Base-by-base conservation (phyloP, 2,113 vertebrate genomes). In the Cyanoderma ruficeps region DNA sequence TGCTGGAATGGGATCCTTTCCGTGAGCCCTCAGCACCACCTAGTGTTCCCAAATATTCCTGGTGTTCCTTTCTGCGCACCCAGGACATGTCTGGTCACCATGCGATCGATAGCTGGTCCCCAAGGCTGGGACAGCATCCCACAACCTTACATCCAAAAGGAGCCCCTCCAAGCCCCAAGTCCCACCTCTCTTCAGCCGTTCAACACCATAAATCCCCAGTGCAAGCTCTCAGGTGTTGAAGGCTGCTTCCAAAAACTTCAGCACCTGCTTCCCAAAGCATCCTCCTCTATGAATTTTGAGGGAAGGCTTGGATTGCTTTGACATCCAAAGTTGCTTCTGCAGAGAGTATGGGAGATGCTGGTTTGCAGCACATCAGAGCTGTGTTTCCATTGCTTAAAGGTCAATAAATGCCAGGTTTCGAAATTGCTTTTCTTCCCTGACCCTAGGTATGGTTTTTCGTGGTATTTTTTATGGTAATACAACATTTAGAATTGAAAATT, bases 21-120 rank as follows among this genome's bases (percentile, higher is more conserved):
- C 24, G 30, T 27, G 21, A 68, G 84, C 63, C 60, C 75, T 75
- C 93, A 97, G 96, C 96, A 71, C 96, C 97, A 89, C 41, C 97
- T 97, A 96, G 95, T 53, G 96, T 92, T 94, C 74, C 93, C 91
- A 28, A 9, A 37, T 15, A 12, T 9, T 30, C 21, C 46, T 9
- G 20, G 42, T 56, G 19, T 28, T 80, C 84, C 5, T 14, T 53
- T 30, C 50, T 22, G 47, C 67, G 2, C 53, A 11, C 10, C 21
- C 7, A 0, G 42, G 15, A 19, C 25, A 0, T 0, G 8, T 2
- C 50, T 12, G 71, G 18, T 23, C 41, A 2, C 15, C 2, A 0
- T 0, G 4, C 0, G 2, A 3, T 0, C 1, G 2, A 3, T 0
- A 4, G 8, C 20, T 7, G 60, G 11, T 67, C 41, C 64, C 52